These are phyloP conservation scores for Brachyrhaphis roseni DNA, from an alignment of 2,797 vertebrate species.

Conservation along the genomic window DNA sequence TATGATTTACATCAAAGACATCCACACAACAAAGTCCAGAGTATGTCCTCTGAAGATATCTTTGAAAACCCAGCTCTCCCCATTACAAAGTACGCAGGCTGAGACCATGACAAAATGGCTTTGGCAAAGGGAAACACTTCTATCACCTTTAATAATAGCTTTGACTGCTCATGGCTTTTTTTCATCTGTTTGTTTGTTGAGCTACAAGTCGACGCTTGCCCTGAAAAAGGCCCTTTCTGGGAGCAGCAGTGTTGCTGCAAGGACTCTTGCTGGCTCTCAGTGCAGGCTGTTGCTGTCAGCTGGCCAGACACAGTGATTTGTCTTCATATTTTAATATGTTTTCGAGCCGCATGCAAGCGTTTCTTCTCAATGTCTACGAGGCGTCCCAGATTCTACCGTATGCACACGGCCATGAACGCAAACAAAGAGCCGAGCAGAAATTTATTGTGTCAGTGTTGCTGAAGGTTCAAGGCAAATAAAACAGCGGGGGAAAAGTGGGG, in stretches of 20 bases:
- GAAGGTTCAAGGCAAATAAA: constrained; percentile 70
- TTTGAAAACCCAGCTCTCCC: constrained; percentile 53
- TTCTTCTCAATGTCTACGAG: constrained; percentile 53
- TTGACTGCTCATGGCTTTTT: constrained; percentile 47
- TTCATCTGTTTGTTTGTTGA: constrained; percentile 71
- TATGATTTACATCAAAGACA: constrained; percentile 76
- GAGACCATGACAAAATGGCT: constrained; percentile 56
- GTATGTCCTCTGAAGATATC: constrained; percentile 55
- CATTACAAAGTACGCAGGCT: constrained; percentile 45
- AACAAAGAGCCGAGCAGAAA: constrained; percentile 49
- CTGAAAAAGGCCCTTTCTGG: constrained; percentile 56
- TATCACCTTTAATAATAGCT: constrained; percentile 76
- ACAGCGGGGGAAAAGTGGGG: constrained; percentile 51
- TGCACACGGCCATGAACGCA: constrained; percentile 28
- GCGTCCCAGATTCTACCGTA: constrained; percentile 65
- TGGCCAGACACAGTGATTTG: constrained; percentile 75
- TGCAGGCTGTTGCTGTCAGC: constrained; percentile 68
- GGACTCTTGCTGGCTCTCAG: constrained; percentile 62
- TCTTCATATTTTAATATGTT: constrained; percentile 83
- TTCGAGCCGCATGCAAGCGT: constrained; percentile 77
- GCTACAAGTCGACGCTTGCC: constrained; percentile 72
- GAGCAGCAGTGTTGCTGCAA: constrained; percentile 62
- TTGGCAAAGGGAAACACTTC: constrained; percentile 64
- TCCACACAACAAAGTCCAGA: constrained; percentile 60
- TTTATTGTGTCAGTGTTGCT: constrained; percentile 71